Base-by-base conservation (phyloP, 2,888 invertebrate genomes). In the Cataglyphis livida region DNA sequence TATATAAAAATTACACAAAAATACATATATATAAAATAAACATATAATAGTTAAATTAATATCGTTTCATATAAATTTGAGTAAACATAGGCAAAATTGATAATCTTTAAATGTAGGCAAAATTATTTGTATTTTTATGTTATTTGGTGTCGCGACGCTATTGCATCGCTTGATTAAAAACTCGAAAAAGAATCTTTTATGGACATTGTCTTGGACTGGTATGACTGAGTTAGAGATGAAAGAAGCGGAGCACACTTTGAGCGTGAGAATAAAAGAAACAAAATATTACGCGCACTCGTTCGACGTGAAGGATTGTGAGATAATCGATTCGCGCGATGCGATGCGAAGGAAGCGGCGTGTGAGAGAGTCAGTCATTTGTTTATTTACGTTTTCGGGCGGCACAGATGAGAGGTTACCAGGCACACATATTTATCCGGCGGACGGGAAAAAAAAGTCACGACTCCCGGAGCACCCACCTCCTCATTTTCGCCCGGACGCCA, bases 361-460 rank as follows among this genome's bases (percentile, higher is more conserved):
- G n/a, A 48, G 38, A 59, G 59, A 15, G n/a, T 32, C 44, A 28
- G 57, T 32, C 6, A 54, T 76, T 83, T 84, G 89, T 90, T 89
- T 90, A 90, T 90, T 90, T 90, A 90, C 85, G 81, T 88, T 87
- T 74, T 81, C 73, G 73, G 68, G 62, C 64, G 32, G 65, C 64
- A 28, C n/a, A 64, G 71, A 64, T 59, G 59, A 68, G 74, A 90
- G 90, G 85, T 87, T 88, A 90, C 83, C n/a, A 21, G 70, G 66
- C 25, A 38, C 51, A 18, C 32, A n/a, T 44, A 21, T 32, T 44
- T 64, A 73, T 75, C 41, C 61, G 51, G 68, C 76, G 75, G 70
- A 86, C 84, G 85, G 83, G 7, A n/a, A 48, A 75, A 64, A 82
- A 74, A 89, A 86, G 85, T 89, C 85, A 89, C 32, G 86, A 75